Percentiles rank a stretch among this genome's conserved stretches.
Conservation (phyloP, 1,140 invertebrate genomes). For the Ceratina calcarata region DNA sequence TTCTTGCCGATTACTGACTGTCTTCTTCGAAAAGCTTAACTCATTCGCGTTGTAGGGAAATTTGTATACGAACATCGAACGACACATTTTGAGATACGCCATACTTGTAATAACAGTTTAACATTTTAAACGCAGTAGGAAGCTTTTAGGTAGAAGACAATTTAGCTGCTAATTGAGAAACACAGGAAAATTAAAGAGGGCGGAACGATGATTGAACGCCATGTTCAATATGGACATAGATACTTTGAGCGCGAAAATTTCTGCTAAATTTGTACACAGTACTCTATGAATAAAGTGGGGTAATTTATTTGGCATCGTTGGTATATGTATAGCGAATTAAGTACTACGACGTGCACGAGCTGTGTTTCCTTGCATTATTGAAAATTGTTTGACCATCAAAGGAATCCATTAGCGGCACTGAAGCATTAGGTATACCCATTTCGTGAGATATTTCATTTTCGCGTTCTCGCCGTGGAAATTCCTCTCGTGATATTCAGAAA, state of each 20-base stretch:
- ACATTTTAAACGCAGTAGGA: too few species aligned
- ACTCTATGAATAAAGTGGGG: too few species aligned
- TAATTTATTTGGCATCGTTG: not conserved
- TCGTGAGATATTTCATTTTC: slow-evolving; percentile 27
- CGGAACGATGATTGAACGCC: too few species aligned
- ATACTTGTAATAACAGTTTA: too few species aligned
- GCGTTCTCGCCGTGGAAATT: not conserved
- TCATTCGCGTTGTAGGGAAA: not conserved
- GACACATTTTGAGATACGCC: too few species aligned
- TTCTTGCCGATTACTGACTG: not conserved
- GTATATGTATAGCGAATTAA: slow-evolving; percentile 14
- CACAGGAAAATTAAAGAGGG: too few species aligned
- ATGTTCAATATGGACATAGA: too few species aligned
- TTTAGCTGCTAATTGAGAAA: too few species aligned
- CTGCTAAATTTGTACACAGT: too few species aligned
- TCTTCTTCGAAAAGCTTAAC: not conserved
- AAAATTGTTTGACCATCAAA: slow-evolving; percentile 34
- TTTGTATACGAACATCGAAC: not conserved
- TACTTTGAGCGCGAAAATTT: too few species aligned
- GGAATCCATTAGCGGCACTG: slow-evolving; percentile 25
- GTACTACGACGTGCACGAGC: not conserved
- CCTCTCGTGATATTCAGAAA: slow-evolving; percentile 2
- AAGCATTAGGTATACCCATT: slow-evolving; percentile 9
- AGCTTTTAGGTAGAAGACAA: too few species aligned
- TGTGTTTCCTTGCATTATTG: not conserved